Base-by-base conservation (phyloP, 2,888 invertebrate genomes). In the Hoplodrina blanda region DNA sequence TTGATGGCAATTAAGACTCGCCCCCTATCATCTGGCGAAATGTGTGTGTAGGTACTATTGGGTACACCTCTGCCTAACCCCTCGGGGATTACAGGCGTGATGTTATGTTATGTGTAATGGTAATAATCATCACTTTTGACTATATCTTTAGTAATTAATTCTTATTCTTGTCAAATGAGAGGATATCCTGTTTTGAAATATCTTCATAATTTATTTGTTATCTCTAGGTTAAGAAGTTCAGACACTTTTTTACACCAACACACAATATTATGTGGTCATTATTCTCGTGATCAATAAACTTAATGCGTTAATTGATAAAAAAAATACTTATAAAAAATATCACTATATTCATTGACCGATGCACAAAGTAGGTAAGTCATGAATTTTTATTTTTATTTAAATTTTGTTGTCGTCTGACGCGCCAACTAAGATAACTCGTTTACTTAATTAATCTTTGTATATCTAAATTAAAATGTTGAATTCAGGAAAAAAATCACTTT, bases 221-320 rank as follows among this genome's bases (percentile, higher is more conserved):
- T 74, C 68, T 57, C 30, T 30, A 68, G 57, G 60, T 71, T 56
- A 75, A 81, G 30, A 72, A 66, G 75, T 68, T 25, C 78, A 61
- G 60, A 20, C 17, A 60, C 78, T 69, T 71, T 37, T 70, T 78
- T n/a, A 76, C 76, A 72, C 69, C 57, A 65, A 57, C 50, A 13
- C 33, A 57, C 59, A 55, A 41, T 69, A 73, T 63, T 61, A 69
- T 25, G 37, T 73, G 82, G 69, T 70, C 78, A 80, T 84, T 78
- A 80, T 78, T 80, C 83, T 69, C 57, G 41, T 62, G 66, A 73
- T 64, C 60, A 78, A 73, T 76, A 68, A 73, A 76, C 61, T 78
- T 60, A 17, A 65, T 62, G 63, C 60, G 46, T n/a, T 75, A 56
- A 80, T 80, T 83, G 76, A 83, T 78, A 82, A 73, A 72, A 72